phyloP scores from a whole-genome alignment of 2,797 vertebrate genomes.

The Myotis daubentonii region DNA sequence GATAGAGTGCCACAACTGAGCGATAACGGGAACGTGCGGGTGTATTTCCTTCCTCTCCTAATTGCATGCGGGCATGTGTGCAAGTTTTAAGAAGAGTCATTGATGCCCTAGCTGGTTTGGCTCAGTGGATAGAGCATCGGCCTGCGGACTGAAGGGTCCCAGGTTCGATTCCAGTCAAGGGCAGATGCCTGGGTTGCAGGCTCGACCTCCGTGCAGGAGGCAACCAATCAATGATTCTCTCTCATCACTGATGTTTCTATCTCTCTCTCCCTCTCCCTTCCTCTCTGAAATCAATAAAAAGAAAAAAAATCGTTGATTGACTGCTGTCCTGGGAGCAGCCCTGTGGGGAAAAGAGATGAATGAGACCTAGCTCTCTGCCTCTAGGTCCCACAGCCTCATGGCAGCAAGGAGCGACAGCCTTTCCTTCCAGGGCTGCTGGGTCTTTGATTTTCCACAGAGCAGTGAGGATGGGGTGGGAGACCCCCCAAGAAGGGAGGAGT shows the following conservation, averaged over 20 bases:
- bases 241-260: too few species aligned
- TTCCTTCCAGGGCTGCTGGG: neutral
- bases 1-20: neutral
- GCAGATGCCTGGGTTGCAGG: too few species aligned
- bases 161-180: too few species aligned
- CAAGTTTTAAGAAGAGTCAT: neutral
- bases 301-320: neutral
- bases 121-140: too few species aligned
- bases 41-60: neutral
- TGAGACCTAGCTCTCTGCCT: neutral
- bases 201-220: too few species aligned
- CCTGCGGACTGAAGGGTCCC: too few species aligned
- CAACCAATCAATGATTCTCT: too few species aligned
- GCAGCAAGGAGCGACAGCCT: neutral
- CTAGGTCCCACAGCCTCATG: neutral
- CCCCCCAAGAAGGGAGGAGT: rapidly evolving
- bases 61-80: rapidly evolving
- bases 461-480: too few species aligned
- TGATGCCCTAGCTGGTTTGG: neutral
- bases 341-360: neutral
- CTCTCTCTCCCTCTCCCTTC: too few species aligned
- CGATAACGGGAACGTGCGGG: neutral
- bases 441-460: neutral
- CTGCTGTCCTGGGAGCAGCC: neutral
- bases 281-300: too few species aligned